phyloP scores from a whole-genome alignment of 2,888 invertebrate genomes.

The Andrena bucephala region DNA sequence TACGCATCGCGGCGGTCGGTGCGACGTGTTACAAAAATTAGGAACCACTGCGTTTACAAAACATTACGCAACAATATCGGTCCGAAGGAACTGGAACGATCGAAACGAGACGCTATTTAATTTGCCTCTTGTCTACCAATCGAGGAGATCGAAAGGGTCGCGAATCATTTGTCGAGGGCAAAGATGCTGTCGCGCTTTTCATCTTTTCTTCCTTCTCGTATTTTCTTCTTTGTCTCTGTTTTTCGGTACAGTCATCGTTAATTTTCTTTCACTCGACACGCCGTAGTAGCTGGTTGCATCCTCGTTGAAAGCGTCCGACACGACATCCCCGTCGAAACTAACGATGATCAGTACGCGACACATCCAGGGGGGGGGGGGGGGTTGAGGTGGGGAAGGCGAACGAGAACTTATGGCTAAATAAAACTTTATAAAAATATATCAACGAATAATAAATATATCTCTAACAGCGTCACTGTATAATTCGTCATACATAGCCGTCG shows the following conservation, averaged over 20 bases:
- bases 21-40: constrained; percentile 63
- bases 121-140: constrained; percentile 31
- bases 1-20: constrained; percentile 52
- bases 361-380: constrained; percentile 37
- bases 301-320: constrained; percentile 56
- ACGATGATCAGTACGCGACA: constrained; percentile 58
- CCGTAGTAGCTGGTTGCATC: constrained; percentile 48
- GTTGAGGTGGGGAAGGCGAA: constrained; percentile 67
- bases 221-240: neutral
- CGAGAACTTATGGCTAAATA: constrained; percentile 80
- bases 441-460: constrained; percentile 84
- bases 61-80: constrained; percentile 40
- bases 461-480: constrained; percentile 79
- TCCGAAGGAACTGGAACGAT: constrained; percentile 64
- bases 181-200: constrained; percentile 27
- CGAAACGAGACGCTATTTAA: constrained; percentile 52
- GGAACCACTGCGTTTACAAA: constrained; percentile 68
- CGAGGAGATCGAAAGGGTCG: constrained; percentile 52
- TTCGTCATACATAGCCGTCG: constrained; percentile 74
- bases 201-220: neutral
- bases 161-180: constrained; percentile 48
- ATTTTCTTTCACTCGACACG: constrained; percentile 44
- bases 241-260: neutral
- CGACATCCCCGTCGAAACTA: constrained; percentile 48
- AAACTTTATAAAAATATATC: constrained; percentile 84